Conservation (phyloP, 2,888 invertebrate species). For the Lottia gigantea region DNA sequence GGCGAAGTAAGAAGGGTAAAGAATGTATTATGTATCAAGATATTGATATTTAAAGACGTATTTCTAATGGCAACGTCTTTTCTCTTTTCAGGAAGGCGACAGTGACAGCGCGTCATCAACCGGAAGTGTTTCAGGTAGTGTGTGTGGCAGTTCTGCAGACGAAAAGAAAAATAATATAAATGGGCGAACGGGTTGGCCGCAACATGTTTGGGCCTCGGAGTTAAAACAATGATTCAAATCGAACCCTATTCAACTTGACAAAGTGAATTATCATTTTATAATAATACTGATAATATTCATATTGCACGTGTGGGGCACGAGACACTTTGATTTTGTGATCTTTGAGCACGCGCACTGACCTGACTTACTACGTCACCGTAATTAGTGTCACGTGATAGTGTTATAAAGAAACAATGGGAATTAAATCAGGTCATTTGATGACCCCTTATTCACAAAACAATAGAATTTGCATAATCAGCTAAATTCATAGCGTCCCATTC, state of each 20-base stretch:
- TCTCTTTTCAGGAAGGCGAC: slow-evolving; percentile 31
- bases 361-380: background rate
- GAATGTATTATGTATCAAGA: too few species aligned
- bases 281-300: background rate
- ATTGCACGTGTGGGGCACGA: slow-evolving; percentile 6
- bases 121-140: slow-evolving; percentile 37
- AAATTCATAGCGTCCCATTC: too few species aligned
- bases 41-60: background rate
- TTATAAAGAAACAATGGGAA: too few species aligned
- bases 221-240: slow-evolving; percentile 57
- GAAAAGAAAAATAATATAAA: slow-evolving; percentile 71
- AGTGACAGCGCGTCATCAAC: slow-evolving; percentile 7
- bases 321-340: background rate
- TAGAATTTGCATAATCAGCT: too few species aligned
- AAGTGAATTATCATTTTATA: background rate
- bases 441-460: too few species aligned
- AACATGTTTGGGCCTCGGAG: slow-evolving; percentile 91
- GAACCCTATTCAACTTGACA: background rate
- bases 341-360: slow-evolving; percentile 3
- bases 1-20: too few species aligned
- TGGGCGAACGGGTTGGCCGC: slow-evolving; percentile 96
- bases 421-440: too few species aligned
- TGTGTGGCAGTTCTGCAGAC: slow-evolving; percentile 37
- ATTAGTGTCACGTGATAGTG: too few species aligned
- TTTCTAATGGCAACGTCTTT: background rate